Evolutionary conservation across 1,140 invertebrate genomes (phyloP), one percentile per base, ranked within the genome.

Genomic region (Lucilia cuprina): DNA sequence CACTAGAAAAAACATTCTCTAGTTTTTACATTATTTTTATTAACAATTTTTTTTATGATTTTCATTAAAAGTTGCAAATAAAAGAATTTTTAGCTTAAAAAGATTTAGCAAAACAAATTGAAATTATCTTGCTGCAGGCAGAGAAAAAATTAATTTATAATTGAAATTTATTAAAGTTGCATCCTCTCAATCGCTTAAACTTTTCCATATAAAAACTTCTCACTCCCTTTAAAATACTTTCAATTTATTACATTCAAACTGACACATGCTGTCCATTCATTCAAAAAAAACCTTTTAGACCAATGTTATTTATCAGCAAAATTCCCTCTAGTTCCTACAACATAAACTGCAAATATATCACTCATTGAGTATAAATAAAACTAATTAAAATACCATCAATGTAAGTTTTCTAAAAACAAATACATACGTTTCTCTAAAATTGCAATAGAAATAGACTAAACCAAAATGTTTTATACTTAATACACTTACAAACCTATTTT

Each of bases 381-480:
- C 83, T 74, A 84, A 84, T 84, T 84, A 82, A 84, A 84, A 84
- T 84, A 49, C 77, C 75, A 84, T 84, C 75, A 70, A 82, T 8
- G 50, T 50, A n/a, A 80, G 17, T 41, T 25, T 41, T 78, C 19
- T 10, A 74, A 47, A 41, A 55, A 9, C 17, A 84, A 82, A 65
- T 74, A 9, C 2, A 65, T 74, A 9, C 2, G 19, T 80, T 47
- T 78, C 34, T 30, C 14, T 19, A 41, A 41, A 41, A 83, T 21
- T 82, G 55, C 19, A 35, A 82, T 65, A 70, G 65, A 60, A 60
- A 41, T 8, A 30, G 25, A 60, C 2, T 17, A n/a, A 50, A 84
- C 74, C 41, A 41, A 41, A 41, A 41, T 21, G 74, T 34, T 65
- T 82, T 41, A 17, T 47, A 65, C n/a, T n/a, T n/a, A n/a, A n/a